Conservation (phyloP, 2,113 vertebrate genomes). For the Enhydra lutris region DNA sequence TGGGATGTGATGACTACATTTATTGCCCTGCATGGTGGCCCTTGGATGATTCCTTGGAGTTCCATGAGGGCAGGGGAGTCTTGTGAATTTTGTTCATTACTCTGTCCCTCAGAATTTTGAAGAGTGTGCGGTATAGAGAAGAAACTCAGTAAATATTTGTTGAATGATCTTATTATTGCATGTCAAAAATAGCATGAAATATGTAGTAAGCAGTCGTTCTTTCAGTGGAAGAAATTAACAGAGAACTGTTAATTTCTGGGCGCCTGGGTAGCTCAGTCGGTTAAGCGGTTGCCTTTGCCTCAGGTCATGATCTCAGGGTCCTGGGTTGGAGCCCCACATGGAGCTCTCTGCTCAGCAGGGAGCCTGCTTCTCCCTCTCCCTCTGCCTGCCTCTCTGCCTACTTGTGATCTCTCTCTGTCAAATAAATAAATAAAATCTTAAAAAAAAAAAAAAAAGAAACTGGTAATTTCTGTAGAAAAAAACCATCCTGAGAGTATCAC, state of each 20-base stretch:
- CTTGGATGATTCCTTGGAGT: not conserved
- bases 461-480: not conserved
- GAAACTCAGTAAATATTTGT: not conserved
- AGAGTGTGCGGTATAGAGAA: not conserved
- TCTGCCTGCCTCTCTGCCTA: no score
- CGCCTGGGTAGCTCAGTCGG: no score
- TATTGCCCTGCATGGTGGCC: not conserved
- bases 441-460: not conserved
- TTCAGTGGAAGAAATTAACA: constrained; percentile 14
- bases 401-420: no score
- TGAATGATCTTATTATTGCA: not conserved
- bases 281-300: no score
- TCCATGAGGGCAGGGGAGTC: not conserved
- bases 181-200: constrained; percentile 16
- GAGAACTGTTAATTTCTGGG: not conserved
- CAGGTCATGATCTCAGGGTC: no score
- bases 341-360: no score
- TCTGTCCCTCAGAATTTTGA: not conserved
- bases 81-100: not conserved
- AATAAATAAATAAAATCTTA: no score
- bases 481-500: not conserved
- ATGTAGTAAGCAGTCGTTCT: not conserved
- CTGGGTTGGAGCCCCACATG: no score
- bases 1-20: not conserved
- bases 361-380: no score